These are phyloP conservation scores for Pyrocoelia pectoralis DNA, from an alignment of 2,888 invertebrate species.

Conservation along the genomic window DNA sequence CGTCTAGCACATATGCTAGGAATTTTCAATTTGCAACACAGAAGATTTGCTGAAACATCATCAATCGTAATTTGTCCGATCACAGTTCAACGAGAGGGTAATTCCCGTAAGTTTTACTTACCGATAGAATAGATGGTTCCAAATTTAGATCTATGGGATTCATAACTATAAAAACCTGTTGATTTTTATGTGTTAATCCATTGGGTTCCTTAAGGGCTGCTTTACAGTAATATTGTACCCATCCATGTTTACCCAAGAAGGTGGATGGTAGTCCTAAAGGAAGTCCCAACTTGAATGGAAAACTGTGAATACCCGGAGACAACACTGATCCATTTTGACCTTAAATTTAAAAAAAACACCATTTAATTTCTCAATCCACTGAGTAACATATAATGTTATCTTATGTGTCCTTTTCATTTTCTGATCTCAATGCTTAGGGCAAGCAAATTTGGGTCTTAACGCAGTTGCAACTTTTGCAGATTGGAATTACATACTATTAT, in stretches of 20 bases:
- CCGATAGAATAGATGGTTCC: slow-evolving; percentile 87
- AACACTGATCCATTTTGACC: slow-evolving; percentile 85
- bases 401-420: too few species aligned
- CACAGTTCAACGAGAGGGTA: too few species aligned
- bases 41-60: too few species aligned
- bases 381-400: too few species aligned
- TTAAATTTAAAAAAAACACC: slow-evolving; percentile 44
- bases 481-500: too few species aligned
- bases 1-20: too few species aligned
- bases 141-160: slow-evolving; percentile 92
- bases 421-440: too few species aligned
- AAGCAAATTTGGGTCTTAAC: too few species aligned
- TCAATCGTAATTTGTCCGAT: too few species aligned
- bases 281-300: slow-evolving; percentile 91
- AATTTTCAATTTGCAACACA: too few species aligned
- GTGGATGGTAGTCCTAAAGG: slow-evolving; percentile 92
- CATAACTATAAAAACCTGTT: slow-evolving; percentile 97
- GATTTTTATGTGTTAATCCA: slow-evolving; percentile 92
- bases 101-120: slow-evolving; percentile 71
- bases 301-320: slow-evolving; percentile 93
- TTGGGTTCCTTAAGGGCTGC: slow-evolving; percentile 88
- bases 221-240: slow-evolving; percentile 95
- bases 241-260: slow-evolving; percentile 91
- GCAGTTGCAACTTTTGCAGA: too few species aligned
- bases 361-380: too few species aligned